A percentile compares a stretch with the other conserved stretches of the same genome.
phyloP scores from a whole-genome alignment of 2,888 invertebrate species.

The Camponotus fellah region DNA sequence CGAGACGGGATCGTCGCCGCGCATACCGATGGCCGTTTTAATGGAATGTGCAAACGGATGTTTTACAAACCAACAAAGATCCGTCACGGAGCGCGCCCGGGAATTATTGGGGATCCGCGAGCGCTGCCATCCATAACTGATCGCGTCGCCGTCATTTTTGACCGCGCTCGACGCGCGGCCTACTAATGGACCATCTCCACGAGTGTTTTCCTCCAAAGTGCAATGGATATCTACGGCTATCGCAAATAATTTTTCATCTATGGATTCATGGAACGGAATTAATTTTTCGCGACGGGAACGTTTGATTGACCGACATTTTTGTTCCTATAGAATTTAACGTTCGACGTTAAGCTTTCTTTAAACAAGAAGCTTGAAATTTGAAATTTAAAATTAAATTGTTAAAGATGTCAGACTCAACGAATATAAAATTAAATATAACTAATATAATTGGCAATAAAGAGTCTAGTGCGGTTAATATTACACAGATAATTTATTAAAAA shows the following conservation, averaged over 20 bases:
- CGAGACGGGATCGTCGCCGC: constrained; percentile 64
- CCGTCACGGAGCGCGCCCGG: constrained; percentile 56
- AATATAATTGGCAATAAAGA: too few species aligned
- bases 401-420: too few species aligned
- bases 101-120: constrained; percentile 59
- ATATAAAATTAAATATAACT: too few species aligned
- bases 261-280: background rate
- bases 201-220: background rate
- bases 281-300: background rate
- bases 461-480: too few species aligned
- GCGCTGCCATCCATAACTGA: constrained; percentile 46
- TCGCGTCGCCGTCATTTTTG: constrained; percentile 27
- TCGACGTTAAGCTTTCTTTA: background rate
- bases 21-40: constrained; percentile 83
- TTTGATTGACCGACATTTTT: background rate
- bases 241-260: background rate
- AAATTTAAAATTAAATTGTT: constrained; percentile 4
- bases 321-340: background rate
- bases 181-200: constrained; percentile 36
- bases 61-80: constrained; percentile 73
- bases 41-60: constrained; percentile 73
- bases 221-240: background rate
- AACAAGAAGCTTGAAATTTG: background rate
- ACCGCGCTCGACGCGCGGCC: constrained; percentile 1
- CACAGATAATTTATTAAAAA: too few species aligned